A percentile compares a stretch with the other conserved stretches of the same genome.
Conservation (phyloP, 2,113 vertebrate genomes). For the Oostethus manadensis region DNA sequence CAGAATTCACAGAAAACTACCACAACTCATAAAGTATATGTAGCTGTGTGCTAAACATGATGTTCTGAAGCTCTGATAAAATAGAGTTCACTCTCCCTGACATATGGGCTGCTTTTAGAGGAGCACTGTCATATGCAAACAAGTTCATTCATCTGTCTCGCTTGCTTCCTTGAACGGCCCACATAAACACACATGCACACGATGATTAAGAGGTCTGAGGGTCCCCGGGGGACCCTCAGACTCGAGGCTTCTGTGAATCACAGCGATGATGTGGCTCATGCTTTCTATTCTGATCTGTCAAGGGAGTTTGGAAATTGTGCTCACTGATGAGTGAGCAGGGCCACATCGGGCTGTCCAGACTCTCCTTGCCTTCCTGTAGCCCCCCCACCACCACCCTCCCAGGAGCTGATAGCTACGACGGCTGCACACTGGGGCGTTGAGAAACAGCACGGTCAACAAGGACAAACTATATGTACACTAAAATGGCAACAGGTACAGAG, state of each 20-base stretch:
- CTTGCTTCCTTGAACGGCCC: constrained; percentile 36
- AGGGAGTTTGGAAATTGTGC: constrained; percentile 49
- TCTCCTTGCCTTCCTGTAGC: constrained; percentile 7
- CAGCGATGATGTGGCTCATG: constrained; percentile 59
- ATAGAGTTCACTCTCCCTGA: constrained; percentile 45
- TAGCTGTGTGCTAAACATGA: constrained; percentile 23
- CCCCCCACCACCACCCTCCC: constrained; percentile 11
- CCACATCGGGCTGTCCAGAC: constrained; percentile 39
- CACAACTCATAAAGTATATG: constrained; percentile 4
- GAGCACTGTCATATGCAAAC: constrained; percentile 49
- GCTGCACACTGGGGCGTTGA: constrained; percentile 1
- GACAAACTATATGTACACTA: too few relatives aligned
- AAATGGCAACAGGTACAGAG: too few relatives aligned
- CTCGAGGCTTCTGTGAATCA: constrained; percentile 66
- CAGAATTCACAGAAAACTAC: constrained; percentile 20
- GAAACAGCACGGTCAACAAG: constrained; percentile 19
- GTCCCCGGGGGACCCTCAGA: constrained; percentile 48
- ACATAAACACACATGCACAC: constrained; percentile 27
- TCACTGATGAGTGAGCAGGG: constrained; percentile 59
- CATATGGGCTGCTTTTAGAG: constrained; percentile 46
- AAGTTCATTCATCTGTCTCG: constrained; percentile 55
- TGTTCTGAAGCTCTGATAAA: constrained; percentile 30
- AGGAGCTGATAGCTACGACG: constrained; percentile 44
- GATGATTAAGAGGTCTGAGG: constrained; percentile 62
- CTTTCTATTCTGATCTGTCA: constrained; percentile 69